Evolutionary conservation across 1,140 invertebrate species (phyloP), one percentile per base, ranked within the genome.

Genomic region (Spodoptera litura): DNA sequence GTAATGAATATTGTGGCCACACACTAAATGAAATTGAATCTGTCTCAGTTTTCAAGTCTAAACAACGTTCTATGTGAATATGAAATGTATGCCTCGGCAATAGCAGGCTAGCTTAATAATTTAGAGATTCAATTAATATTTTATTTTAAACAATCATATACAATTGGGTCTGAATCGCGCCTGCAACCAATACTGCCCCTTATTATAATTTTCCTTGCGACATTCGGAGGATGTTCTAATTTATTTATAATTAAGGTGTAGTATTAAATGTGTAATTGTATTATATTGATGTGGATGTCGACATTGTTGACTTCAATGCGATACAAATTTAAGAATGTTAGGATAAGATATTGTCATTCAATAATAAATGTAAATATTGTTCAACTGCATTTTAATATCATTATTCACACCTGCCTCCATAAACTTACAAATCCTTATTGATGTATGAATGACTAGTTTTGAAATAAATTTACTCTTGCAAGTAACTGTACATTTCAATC

Each of bases 171-270:
- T n/a, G 9, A 62, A 11, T 20, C 12, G 11, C 61, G 11, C 56
- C 62, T 11, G 38, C 44, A 35, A 27, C 52, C 20, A 66, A 11
- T 64, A 62, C 53, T 77, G 51, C 73, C 61, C 52, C 55, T 68
- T 68, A 66, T 56, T 56, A 68, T 56, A 64, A 75, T 77, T 68
- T 75, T 38, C 25, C n/a, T 58, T 10, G 11, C 70, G 27, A 55
- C 25, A 31, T 38, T 71, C 75, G 74, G 72, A 75, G 61, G 58
- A 71, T 66, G 52, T 79, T 81, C 56, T 82, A 83, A 92, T 89
- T 91, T 92, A 92, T 92, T 89, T 90, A 86, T 86, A 78, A 55
- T 71, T 89, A 90, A 89, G 88, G 62, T 82, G 73, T 89, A 89
- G 87, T 76, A 83, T 87, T 87, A 85, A 81, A 59, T 86, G 79